Conservation (phyloP, 2,888 invertebrate genomes). For the Netelia inedita region DNA sequence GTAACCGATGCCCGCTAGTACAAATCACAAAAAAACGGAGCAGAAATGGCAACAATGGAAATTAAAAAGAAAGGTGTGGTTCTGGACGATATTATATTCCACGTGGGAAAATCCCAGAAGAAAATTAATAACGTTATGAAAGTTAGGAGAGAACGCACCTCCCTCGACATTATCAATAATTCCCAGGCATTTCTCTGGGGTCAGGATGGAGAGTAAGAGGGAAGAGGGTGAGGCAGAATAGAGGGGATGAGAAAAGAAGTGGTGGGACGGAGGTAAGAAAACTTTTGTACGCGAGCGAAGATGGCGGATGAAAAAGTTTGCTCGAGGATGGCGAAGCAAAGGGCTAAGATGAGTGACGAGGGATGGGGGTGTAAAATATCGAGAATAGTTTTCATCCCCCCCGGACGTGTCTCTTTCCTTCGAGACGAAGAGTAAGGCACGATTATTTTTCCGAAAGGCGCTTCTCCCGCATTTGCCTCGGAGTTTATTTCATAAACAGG, state of each 20-base stretch:
- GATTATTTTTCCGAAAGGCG: constrained; percentile 37
- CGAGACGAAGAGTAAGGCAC: constrained; percentile 2
- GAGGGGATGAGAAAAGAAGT: neutral
- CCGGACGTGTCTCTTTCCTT: neutral
- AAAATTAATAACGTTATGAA: constrained; percentile 50
- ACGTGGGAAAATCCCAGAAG: constrained; percentile 7
- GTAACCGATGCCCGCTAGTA: neutral
- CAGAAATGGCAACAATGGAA: neutral
- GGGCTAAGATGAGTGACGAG: constrained; percentile 15
- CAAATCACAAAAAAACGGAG: constrained; percentile 9
- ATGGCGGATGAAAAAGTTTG: constrained; percentile 57
- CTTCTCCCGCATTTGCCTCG: constrained; percentile 6
- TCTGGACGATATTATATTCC: neutral
- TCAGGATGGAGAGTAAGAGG: constrained; percentile 11
- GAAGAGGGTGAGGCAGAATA: neutral
- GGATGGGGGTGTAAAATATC: constrained; percentile 51
- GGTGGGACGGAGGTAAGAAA: constrained; percentile 34
- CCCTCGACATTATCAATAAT: constrained; percentile 60
- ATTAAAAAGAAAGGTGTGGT: constrained; percentile 21
- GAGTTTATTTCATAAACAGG: constrained; percentile 51
- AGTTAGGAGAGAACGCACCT: constrained; percentile 41
- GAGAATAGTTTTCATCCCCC: constrained; percentile 46
- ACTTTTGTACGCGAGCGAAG: constrained; percentile 40
- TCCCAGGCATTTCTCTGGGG: constrained; percentile 54
- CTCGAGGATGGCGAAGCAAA: constrained; percentile 1